Evolutionary conservation across 53 echinoderm and acorn worm genomes (phyloP), one percentile per base, ranked within the genome.

Genomic region (Mesocentrotus franciscanus): DNA sequence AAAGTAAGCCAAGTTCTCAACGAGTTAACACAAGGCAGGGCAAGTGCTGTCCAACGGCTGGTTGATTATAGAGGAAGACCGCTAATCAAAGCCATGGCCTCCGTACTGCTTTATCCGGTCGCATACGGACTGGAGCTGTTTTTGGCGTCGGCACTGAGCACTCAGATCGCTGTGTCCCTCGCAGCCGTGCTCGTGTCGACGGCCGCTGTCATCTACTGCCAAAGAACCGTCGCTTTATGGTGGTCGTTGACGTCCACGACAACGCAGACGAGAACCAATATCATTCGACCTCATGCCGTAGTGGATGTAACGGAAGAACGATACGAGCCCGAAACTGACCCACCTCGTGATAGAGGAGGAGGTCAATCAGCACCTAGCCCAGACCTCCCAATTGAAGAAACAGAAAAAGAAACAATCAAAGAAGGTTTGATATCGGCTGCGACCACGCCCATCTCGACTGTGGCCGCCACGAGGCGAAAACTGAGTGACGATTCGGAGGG

Each of bases 161-260:
- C 98, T 57, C 98, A 98, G 95, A 96, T 98, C 60, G 97, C 97
- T 55, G 95, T 98, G 55, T 98, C 98, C 55, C 95, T 97, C 33
- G 98, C 97, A 13, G 97, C 97, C 60, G 96, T 97, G 29, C 97
- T 97, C 33, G 97, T 98, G 83, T 98, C 98, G 55, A 97, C 97
- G 39, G 98, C 96, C 56, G 97, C 97, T 29, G 96, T 98, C 55
- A 97, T 97, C 95, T 96, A 93, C 75, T 98, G 97, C 92, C 96
- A 95, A 62, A 91, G 95, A 49, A 95, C 95, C 85, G 92, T 96
- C 26, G 95, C 95, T 61, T 87, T 94, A 72, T 94, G 95, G 95
- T 94, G 95, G 95, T 64, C 95, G 55, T 72, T 94, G 95, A 85
- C 60, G 14, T 94, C 95, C 27, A 85, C 85, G 29, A 94, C 95